Conservation (phyloP, 2,797 vertebrate species). For the Rhodeus uyekii region DNA sequence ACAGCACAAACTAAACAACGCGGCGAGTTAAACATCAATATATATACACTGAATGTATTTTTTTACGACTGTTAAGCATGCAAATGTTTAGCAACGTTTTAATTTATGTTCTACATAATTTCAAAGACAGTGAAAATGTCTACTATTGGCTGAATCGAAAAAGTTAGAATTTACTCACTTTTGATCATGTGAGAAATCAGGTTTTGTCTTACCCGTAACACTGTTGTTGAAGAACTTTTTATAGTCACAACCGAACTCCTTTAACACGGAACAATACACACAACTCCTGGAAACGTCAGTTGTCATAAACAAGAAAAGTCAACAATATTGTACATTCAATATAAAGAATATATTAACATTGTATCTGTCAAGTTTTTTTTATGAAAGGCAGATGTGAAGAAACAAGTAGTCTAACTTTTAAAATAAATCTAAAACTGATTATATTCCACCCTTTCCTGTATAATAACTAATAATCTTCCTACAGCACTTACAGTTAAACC, state of each 20-base stretch:
- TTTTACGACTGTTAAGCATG: slow-evolving; percentile 36
- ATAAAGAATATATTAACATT: slow-evolving; percentile 7
- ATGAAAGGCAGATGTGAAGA: background rate
- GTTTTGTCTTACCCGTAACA: slow-evolving; percentile 80
- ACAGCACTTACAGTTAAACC: background rate
- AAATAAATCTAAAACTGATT: background rate
- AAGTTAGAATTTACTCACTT: slow-evolving; percentile 42
- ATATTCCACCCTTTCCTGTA: background rate
- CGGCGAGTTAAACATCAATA: background rate
- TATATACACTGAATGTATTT: background rate
- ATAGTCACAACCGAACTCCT: slow-evolving; percentile 76
- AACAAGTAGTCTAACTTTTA: background rate
- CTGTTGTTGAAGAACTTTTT: slow-evolving; percentile 78
- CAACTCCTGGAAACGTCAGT: slow-evolving; percentile 78
- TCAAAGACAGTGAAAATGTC: background rate
- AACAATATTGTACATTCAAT: slow-evolving; percentile 35
- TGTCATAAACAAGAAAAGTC: slow-evolving; percentile 70
- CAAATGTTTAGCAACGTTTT: slow-evolving; percentile 20
- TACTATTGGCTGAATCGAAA: slow-evolving; percentile 40
- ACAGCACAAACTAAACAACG: slow-evolving; percentile 15
- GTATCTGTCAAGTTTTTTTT: background rate
- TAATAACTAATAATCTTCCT: background rate
- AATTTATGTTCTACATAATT: slow-evolving; percentile 4
- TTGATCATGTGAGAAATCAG: slow-evolving; percentile 76
- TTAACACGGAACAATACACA: slow-evolving; percentile 77